Evolutionary conservation across 2,797 vertebrate genomes (phyloP).

Genomic region (Sebastiscus albofasciatus): DNA sequence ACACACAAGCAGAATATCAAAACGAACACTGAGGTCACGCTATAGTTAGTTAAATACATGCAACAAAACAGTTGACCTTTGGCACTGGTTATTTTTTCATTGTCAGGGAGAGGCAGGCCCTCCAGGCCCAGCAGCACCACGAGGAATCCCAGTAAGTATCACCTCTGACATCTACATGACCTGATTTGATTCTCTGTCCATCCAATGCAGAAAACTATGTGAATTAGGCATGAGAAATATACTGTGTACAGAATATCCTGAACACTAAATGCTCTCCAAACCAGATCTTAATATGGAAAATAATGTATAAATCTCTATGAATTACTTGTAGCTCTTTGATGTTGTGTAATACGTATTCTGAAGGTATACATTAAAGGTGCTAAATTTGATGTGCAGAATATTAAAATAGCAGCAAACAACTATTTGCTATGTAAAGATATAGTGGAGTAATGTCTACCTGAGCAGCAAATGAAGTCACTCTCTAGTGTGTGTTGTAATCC

Average conservation of each 20-base stretch:
- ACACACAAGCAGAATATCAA: not conserved
- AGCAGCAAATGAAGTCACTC: rapidly evolving
- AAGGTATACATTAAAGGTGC: not conserved
- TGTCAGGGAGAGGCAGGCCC: slow-evolving; percentile 88
- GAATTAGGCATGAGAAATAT: not conserved
- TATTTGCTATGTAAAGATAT: too few relatives aligned
- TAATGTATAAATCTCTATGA: not conserved
- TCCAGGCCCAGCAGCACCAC: slow-evolving; percentile 86
- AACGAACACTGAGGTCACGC: not conserved
- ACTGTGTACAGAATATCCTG: not conserved
- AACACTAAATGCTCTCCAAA: not conserved
- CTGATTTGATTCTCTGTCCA: not conserved
- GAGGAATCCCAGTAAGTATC: slow-evolving; percentile 92
- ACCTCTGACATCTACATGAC: slow-evolving; percentile 21
- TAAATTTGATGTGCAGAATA: too few relatives aligned
- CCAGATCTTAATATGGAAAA: not conserved
- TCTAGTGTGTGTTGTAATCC: too few relatives aligned
- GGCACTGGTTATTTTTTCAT: slow-evolving; percentile 9
- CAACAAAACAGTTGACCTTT: slow-evolving; percentile 25
- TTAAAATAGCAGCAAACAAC: too few relatives aligned
- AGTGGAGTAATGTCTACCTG: too few relatives aligned
- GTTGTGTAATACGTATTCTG: not conserved
- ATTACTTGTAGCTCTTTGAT: not conserved
- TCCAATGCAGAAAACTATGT: not conserved
- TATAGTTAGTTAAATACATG: not conserved